These are phyloP conservation scores for Emmelina monodactyla DNA, from an alignment of 2,888 invertebrate genomes.

Conservation along the genomic window DNA sequence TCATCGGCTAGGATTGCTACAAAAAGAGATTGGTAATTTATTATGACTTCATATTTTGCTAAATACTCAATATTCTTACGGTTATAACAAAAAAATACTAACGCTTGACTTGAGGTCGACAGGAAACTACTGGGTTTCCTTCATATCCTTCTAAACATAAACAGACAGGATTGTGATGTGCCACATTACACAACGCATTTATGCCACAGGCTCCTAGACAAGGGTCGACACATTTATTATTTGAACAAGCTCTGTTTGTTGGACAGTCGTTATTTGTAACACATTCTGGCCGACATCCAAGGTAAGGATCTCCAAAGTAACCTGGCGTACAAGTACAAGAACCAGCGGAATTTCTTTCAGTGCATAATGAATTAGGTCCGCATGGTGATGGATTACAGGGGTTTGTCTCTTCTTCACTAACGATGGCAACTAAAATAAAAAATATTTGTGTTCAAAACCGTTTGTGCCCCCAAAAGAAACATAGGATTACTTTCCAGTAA, in stretches of 20 bases:
- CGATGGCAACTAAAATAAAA: slow-evolving; percentile 50
- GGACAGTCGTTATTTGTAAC: slow-evolving; percentile 83
- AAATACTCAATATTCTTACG: background rate
- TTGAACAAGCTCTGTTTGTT: slow-evolving; percentile 78
- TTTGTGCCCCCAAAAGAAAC: background rate
- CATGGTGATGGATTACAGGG: slow-evolving; percentile 90
- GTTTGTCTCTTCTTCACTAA: slow-evolving; percentile 71
- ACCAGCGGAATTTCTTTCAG: slow-evolving; percentile 82
- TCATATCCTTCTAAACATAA: slow-evolving; percentile 79
- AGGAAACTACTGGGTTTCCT: slow-evolving; percentile 75
- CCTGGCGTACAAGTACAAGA: slow-evolving; percentile 83
- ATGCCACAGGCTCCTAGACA: slow-evolving; percentile 84
- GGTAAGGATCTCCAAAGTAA: slow-evolving; percentile 88
- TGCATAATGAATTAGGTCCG: slow-evolving; percentile 85
- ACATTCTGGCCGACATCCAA: slow-evolving; percentile 86
- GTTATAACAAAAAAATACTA: slow-evolving; percentile 24
- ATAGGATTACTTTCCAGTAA: background rate
- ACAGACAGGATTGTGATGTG: slow-evolving; percentile 85
- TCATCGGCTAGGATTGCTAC: slow-evolving; percentile 49
- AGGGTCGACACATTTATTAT: slow-evolving; percentile 86
- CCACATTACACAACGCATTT: slow-evolving; percentile 80
- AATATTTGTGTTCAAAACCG: too few species aligned
- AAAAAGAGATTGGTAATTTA: slow-evolving; percentile 21
- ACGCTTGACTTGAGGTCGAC: slow-evolving; percentile 52
- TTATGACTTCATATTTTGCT: background rate